Evolutionary conservation across 2,797 vertebrate species (phyloP), one percentile per base, ranked within the genome.

Genomic region (Artibeus lituratus): DNA sequence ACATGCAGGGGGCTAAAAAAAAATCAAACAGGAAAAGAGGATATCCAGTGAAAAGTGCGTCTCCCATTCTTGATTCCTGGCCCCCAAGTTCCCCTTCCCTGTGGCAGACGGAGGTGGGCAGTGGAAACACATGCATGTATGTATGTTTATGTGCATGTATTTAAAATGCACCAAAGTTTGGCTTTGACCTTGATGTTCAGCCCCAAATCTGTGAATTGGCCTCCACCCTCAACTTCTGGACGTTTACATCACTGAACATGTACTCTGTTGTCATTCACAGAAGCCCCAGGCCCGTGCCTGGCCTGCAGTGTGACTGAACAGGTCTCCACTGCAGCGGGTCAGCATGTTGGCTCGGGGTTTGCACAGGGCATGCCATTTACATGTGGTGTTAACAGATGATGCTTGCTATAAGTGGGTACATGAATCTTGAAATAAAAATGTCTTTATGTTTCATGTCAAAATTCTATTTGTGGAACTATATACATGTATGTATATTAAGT

Each of bases 351-450:
- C 47, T 35, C 18, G 65, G 3, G 19, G 81, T 16, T 44, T 15
- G 22, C 42, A 39, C 18, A 69, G 67, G 49, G 22, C 32, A 62
- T 0, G 3, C 39, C 21, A 18, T 26, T 72, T 89, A 62, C 44
- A 90, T 80, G 78, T 89, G 49, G n/a, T 90, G 39, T 69, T 77
- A 93, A 73, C 59, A 83, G 76, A 4, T 44, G 10, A 55, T 16
- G 21, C 12, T 53, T 47, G 81, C 44, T 91, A 9, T 83, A 53
- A 83, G 55, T 37, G 51, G 91, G 91, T 76, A 74, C 49, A 57
- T 82, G 29, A 70, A 59, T 81, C 91, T 83, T 69, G 24, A 94
- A 53, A 80, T 24, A 39, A 96, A 86, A 74, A 78, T 93, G 24
- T 90, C 53, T 81, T 85, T 55, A 49, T 87, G 76, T 47, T 37